These are phyloP conservation scores for Philypnodon macrostomus DNA, from an alignment of 2,797 vertebrate genomes.

Conservation along the genomic window DNA sequence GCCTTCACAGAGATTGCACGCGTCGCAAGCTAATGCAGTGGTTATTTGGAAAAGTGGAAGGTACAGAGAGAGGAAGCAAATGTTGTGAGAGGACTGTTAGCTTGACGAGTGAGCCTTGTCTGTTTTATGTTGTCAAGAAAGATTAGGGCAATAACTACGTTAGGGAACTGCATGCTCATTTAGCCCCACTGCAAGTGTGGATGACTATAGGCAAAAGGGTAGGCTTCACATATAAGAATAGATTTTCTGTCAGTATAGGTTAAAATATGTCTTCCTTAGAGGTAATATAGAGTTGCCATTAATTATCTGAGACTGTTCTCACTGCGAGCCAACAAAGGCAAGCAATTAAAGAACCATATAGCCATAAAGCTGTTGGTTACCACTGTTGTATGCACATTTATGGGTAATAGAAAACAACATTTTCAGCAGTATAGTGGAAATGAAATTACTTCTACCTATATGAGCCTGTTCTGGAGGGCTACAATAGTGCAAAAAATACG, in stretches of 20 bases:
- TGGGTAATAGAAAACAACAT: neutral
- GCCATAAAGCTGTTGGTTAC: neutral
- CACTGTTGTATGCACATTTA: neutral
- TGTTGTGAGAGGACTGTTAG: slow-evolving; percentile 47
- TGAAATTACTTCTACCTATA: too few relatives aligned
- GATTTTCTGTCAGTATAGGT: slow-evolving; percentile 47
- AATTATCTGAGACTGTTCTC: slow-evolving; percentile 17
- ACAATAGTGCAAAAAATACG: neutral
- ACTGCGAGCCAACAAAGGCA: slow-evolving; percentile 13
- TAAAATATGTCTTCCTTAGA: slow-evolving; percentile 41
- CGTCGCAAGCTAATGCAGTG: slow-evolving; percentile 19
- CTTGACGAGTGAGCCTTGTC: slow-evolving; percentile 36
- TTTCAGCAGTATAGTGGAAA: neutral
- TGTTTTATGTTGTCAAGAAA: slow-evolving; percentile 40
- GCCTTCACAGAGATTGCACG: slow-evolving; percentile 34
- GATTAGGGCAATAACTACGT: slow-evolving; percentile 24
- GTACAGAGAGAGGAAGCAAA: slow-evolving; percentile 48
- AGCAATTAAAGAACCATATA: slow-evolving; percentile 6
- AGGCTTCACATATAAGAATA: slow-evolving; percentile 25
- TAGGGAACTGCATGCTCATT: slow-evolving; percentile 23
- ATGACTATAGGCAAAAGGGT: slow-evolving; percentile 45
- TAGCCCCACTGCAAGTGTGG: slow-evolving; percentile 18
- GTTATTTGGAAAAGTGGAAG: slow-evolving; percentile 43
- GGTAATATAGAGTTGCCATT: slow-evolving; percentile 29
- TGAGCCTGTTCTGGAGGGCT: too few relatives aligned